These are phyloP conservation scores for Cinclus mexicanus DNA, from an alignment of 2,113 vertebrate species.

Conservation along the genomic window DNA sequence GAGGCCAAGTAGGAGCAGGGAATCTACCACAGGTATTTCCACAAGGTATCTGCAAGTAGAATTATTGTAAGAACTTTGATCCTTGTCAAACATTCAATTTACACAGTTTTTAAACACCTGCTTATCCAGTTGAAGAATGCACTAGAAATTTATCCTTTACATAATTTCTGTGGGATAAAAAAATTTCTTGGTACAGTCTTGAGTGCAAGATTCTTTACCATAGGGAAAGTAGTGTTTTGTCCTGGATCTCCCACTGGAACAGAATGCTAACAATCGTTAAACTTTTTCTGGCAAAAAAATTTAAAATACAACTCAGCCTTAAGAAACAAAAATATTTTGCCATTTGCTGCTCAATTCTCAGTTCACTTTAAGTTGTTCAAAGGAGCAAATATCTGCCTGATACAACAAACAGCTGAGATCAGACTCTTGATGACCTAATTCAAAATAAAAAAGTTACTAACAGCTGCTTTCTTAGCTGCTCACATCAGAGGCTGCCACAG, in stretches of 20 bases:
- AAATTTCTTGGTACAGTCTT: not conserved
- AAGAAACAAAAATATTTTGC: not conserved
- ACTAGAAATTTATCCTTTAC: not conserved
- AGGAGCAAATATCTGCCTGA: not conserved
- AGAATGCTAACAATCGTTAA: not conserved
- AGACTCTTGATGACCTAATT: not conserved
- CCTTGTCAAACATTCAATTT: conserved; percentile 20
- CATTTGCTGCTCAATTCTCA: not conserved
- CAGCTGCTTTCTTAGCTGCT: not conserved
- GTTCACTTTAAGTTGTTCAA: not conserved
- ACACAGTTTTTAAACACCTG: not conserved
- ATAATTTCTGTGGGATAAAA: not conserved
- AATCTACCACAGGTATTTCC: conserved; percentile 4
- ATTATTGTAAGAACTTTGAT: not conserved
- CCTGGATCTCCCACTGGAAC: not conserved
- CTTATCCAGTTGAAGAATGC: conserved; percentile 15
- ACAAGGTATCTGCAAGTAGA: not conserved
- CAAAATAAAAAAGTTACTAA: not conserved
- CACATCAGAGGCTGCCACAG: not conserved
- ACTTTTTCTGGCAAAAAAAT: not conserved
- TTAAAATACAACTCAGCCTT: not conserved
- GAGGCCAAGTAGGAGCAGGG: not conserved
- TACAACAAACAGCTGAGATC: not conserved
- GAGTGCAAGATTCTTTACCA: not conserved
- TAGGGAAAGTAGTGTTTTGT: not conserved